A percentile compares a stretch with the other conserved stretches of the same genome.
Conservation (phyloP, 92 coral and sea anemone species). For the Hydrozoanthus gracilis region DNA sequence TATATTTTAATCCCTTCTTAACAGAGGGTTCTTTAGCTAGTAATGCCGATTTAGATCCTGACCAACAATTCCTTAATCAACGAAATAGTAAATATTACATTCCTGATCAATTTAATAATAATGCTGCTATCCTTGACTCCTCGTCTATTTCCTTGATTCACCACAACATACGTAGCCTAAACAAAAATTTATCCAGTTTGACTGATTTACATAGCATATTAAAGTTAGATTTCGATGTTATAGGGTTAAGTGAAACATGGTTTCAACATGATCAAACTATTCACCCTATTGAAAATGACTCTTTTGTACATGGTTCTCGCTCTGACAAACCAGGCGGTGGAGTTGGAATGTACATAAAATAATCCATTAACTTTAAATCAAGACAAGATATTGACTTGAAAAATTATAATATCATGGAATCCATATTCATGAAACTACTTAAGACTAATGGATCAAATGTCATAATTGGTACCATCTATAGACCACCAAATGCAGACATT, state of each 20-base stretch:
- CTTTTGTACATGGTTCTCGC: no score
- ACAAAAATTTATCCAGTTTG: no score
- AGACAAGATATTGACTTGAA: background rate
- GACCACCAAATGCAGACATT: constrained; percentile 42
- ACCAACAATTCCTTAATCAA: constrained; percentile 15
- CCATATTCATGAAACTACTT: background rate
- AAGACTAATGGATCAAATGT: background rate
- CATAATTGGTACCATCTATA: constrained; percentile 28
- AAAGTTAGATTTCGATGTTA: background rate
- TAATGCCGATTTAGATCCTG: constrained; percentile 22
- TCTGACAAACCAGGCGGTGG: no score
- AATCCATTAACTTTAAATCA: background rate
- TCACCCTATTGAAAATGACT: background rate
- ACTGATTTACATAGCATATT: constrained; percentile 17
- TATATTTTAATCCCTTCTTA: constrained; percentile 7
- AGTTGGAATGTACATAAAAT: no score
- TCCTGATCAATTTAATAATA: constrained; percentile 18
- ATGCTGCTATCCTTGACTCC: constrained; percentile 1
- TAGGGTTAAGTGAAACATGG: constrained; percentile 2
- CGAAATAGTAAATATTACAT: constrained; percentile 26
- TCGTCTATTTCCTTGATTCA: constrained; percentile 12
- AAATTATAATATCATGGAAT: background rate
- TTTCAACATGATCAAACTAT: background rate
- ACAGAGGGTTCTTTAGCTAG: background rate
- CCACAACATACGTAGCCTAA: constrained; percentile 23